Evolutionary conservation across 2,888 invertebrate species (phyloP).

Genomic region (Aspidapion aeneum): DNA sequence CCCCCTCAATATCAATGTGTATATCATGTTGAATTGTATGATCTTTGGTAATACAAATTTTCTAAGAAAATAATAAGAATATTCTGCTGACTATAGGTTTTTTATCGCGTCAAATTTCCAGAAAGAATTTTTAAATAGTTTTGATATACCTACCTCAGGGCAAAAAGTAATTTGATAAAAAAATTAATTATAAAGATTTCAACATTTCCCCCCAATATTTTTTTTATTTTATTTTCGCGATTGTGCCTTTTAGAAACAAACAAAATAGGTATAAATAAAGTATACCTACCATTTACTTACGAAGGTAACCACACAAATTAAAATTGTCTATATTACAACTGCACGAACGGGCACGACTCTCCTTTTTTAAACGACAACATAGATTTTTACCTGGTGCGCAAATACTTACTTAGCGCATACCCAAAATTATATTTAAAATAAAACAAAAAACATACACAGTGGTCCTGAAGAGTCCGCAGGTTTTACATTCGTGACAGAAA

Average conservation of each 20-base stretch:
- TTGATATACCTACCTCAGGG: neutral
- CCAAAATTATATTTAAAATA: slow-evolving; percentile 23
- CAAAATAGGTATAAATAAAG: slow-evolving; percentile 48
- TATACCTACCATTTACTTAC: slow-evolving; percentile 62
- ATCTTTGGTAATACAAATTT: too few relatives aligned
- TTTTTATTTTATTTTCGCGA: too few relatives aligned
- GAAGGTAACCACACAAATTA: slow-evolving; percentile 44
- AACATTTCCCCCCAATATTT: too few relatives aligned
- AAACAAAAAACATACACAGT: too few relatives aligned
- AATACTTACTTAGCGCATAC: slow-evolving; percentile 55
- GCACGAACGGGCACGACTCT: slow-evolving; percentile 25
- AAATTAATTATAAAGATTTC: too few relatives aligned
- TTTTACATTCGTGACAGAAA: too few relatives aligned
- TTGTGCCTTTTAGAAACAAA: neutral
- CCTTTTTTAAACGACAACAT: slow-evolving; percentile 15
- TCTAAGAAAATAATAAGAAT: neutral
- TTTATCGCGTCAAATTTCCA: neutral
- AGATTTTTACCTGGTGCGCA: slow-evolving; percentile 56
- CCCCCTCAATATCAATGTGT: too few relatives aligned
- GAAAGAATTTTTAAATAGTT: neutral
- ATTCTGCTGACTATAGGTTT: neutral
- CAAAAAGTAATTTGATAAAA: too few relatives aligned
- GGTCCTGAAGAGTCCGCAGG: too few relatives aligned
- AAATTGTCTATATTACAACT: slow-evolving; percentile 38
- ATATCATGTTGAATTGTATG: too few relatives aligned